Evolutionary conservation across 35 echinoderm and acorn worm genomes (phyloP).

Genomic region (Apostichopus parvimensis): DNA sequence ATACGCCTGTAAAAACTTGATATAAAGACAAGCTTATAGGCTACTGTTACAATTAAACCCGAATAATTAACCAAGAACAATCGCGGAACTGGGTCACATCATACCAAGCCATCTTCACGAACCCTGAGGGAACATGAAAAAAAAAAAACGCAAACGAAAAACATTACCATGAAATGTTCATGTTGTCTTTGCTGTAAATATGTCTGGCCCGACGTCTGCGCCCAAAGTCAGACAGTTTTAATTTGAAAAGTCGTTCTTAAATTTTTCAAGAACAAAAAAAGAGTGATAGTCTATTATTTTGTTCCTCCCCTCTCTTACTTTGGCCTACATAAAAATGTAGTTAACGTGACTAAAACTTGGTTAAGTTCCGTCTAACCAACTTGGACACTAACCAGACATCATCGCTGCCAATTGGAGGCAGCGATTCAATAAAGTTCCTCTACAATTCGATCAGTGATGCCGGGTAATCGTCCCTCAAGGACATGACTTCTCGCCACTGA

Average conservation of each 20-base stretch:
- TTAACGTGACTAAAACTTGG: background rate
- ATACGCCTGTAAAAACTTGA: too few species aligned
- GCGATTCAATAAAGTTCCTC: conserved; percentile 31
- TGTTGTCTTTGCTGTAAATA: background rate
- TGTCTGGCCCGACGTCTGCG: background rate
- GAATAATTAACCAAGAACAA: background rate
- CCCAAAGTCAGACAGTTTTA: background rate
- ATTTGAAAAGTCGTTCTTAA: background rate
- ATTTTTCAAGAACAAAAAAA: background rate
- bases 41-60: conserved; percentile 8
- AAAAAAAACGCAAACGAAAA: background rate
- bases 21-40: too few species aligned
- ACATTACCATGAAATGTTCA: background rate
- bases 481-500: conserved; percentile 25
- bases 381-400: conserved; percentile 50
- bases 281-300: background rate
- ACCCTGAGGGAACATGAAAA: background rate
- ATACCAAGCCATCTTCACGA: background rate
- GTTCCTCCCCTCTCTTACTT: background rate
- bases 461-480: conserved; percentile 48
- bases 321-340: background rate
- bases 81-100: background rate
- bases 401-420: conserved; percentile 36
- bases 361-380: conserved; percentile 40
- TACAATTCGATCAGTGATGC: conserved; percentile 34